Conservation (phyloP, 2,113 vertebrate genomes). For the Elachura formosa region DNA sequence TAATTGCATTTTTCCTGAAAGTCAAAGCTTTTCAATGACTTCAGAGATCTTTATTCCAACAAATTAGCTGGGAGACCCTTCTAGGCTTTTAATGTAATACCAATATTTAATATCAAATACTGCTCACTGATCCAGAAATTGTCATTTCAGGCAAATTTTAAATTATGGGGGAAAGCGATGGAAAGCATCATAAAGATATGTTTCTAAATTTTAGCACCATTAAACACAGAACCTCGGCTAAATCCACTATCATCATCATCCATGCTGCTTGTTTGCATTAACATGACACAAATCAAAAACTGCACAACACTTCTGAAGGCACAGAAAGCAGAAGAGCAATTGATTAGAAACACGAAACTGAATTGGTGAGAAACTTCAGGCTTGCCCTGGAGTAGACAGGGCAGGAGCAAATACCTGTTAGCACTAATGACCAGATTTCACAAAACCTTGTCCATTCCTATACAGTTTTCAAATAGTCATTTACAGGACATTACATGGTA, state of each 20-base stretch:
- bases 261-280: neutral
- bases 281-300: neutral
- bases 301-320: neutral
- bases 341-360: neutral
- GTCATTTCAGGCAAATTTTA: neutral
- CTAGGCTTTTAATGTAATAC: neutral
- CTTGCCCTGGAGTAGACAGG: neutral
- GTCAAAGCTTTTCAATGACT: neutral
- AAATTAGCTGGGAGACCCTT: neutral
- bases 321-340: neutral
- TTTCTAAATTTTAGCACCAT: neutral
- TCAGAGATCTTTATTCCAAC: neutral
- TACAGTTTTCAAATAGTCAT: neutral
- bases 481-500: neutral
- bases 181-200: neutral
- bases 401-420: neutral
- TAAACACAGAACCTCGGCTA: neutral
- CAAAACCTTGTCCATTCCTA: neutral
- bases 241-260: neutral
- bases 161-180: neutral
- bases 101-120: neutral
- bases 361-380: neutral
- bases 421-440: neutral
- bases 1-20: neutral
- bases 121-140: neutral